Evolutionary conservation across 2,797 vertebrate species (phyloP).

Genomic region (Adelosebastes latens): DNA sequence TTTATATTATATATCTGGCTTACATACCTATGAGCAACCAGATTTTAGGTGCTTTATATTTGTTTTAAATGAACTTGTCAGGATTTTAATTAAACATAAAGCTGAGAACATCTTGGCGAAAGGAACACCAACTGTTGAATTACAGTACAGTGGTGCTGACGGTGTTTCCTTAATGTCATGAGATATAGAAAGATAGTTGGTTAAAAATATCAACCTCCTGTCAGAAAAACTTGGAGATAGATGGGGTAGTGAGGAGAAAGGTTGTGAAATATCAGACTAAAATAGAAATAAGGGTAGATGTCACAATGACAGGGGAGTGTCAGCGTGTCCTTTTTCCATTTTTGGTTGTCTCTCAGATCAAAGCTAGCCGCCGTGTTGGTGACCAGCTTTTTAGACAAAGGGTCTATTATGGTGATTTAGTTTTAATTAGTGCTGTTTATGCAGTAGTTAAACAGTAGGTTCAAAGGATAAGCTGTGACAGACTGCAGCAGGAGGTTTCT

Average conservation of each 20-base stretch:
- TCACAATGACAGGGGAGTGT: constrained; percentile 8
- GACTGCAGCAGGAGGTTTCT: constrained; percentile 2
- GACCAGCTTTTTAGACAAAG: constrained; percentile 18
- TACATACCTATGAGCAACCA: background rate
- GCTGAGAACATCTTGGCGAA: background rate
- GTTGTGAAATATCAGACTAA: constrained; percentile 15
- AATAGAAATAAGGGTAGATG: constrained; percentile 25
- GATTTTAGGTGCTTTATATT: background rate
- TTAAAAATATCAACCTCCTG: background rate
- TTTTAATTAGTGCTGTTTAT: constrained; percentile 41
- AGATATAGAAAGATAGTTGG: background rate
- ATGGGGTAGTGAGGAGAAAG: background rate
- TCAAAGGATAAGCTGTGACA: constrained; percentile 31
- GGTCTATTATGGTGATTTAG: constrained; percentile 26
- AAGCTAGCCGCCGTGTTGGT: constrained; percentile 17
- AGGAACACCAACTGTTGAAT: background rate
- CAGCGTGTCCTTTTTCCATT: constrained; percentile 1
- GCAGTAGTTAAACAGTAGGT: constrained; percentile 9
- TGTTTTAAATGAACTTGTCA: background rate
- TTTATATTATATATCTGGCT: background rate
- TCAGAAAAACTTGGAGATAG: background rate
- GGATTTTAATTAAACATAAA: background rate
- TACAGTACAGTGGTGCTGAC: background rate
- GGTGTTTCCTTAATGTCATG: constrained; percentile 3
- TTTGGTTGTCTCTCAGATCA: constrained; percentile 18